Evolutionary conservation across 2,797 vertebrate species (phyloP), one percentile per base, ranked within the genome.

Genomic region (Alcedo atthis): DNA sequence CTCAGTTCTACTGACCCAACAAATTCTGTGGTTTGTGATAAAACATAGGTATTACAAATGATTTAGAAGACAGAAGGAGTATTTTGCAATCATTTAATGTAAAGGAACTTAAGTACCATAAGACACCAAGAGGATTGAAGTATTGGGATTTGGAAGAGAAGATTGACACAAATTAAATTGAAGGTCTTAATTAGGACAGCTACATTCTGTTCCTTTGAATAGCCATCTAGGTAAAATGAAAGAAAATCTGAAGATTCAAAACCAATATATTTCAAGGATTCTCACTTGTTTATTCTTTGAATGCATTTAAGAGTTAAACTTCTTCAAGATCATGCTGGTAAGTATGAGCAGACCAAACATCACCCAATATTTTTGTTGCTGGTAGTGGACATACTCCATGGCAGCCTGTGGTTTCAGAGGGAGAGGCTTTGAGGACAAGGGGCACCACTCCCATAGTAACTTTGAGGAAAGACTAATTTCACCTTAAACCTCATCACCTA

Each of bases 401-500:
- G 30, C 24, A 81, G 22, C 15, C 59, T 9, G 8, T 77, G 15
- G 6, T 42, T 85, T 77, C 45, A 59, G 53, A 55, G 57, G 26
- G 10, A 51, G 53, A 35, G 61, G 11, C 24, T 37, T 59, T 66
- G n/a, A 77, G 54, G 12, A 51, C 24, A 80, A 70, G 13, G 18
- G 13, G 18, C 40, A 13, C 10, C 40, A 51, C 8, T 13, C 4
- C 26, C 33, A 15, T 25, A 20, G 5, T 61, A 45, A 75, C 24
- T 49, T 76, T 54, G 17, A 37, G 26, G 6, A 67, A 70, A 22
- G 13, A n/a, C 5, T 40, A 57, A 49, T 58, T 79, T 77, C 10
- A 4, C 5, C 19, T 9, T 0, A 0, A 25, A 86, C 4, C 26
- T 53, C 46, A 66, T 54, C 15, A 33, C 3, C 2, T 1, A 49